Evolutionary conservation across 2,797 vertebrate species (phyloP).

Genomic region (Sylvilagus floridanus): DNA sequence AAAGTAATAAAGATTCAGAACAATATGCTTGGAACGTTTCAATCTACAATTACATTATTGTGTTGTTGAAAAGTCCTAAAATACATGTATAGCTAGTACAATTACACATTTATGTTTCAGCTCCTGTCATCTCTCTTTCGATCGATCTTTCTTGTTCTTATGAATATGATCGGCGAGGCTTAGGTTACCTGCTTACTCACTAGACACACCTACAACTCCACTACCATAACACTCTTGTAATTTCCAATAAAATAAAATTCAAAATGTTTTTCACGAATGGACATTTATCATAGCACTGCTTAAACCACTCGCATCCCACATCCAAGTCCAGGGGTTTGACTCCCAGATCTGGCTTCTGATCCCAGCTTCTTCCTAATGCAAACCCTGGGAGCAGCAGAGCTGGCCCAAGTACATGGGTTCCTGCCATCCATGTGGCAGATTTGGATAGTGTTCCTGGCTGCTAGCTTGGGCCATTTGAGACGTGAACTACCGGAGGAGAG

Average conservation of each 20-base stretch:
- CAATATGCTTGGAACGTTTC: not conserved
- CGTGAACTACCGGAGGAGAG: no score
- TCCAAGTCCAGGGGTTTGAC: no score
- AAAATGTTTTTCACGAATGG: not conserved
- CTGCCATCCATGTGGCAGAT: no score
- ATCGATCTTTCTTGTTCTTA: not conserved
- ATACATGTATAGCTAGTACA: not conserved
- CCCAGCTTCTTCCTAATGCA: no score
- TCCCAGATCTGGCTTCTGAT: no score
- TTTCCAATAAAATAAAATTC: slow-evolving; percentile 36
- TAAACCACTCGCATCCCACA: no score
- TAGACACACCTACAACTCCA: not conserved
- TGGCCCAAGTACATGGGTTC: no score
- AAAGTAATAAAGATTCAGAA: slow-evolving; percentile 3
- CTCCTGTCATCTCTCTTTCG: not conserved
- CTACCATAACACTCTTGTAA: not conserved
- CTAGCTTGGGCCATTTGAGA: no score
- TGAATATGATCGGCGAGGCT: not conserved
- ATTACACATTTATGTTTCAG: not conserved
- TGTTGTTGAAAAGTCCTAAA: not conserved
- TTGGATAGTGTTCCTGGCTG: no score
- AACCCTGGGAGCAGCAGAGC: no score
- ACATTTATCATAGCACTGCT: no score
- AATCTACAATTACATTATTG: not conserved
- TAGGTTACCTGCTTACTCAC: not conserved